phyloP scores from a whole-genome alignment of 2,888 invertebrate species.

The Drosophila multiciliata region DNA sequence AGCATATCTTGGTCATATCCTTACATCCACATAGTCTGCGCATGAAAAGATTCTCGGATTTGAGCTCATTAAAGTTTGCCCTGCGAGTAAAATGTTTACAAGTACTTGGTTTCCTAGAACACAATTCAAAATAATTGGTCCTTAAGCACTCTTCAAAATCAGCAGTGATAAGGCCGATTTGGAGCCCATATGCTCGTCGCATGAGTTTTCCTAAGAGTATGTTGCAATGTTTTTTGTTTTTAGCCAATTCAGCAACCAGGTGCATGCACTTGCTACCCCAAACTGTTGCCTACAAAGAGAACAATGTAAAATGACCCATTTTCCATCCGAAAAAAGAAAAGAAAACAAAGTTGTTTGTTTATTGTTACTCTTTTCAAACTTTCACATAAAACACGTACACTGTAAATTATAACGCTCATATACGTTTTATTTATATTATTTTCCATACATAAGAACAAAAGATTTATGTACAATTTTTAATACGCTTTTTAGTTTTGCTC shows the following conservation, averaged over 20 bases:
- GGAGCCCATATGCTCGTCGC: neutral
- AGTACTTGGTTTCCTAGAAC: neutral
- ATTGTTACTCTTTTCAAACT: slow-evolving; percentile 3
- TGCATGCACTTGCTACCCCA: neutral
- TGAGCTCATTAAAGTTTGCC: neutral
- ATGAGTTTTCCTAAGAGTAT: neutral
- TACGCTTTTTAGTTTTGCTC: slow-evolving; percentile 29
- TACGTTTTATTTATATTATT: slow-evolving; percentile 73
- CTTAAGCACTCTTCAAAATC: neutral
- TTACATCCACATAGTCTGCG: neutral
- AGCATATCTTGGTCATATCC: neutral
- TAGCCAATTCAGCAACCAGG: slow-evolving; percentile 1
- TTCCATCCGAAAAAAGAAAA: neutral
- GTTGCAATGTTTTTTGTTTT: neutral
- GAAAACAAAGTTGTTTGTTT: neutral
- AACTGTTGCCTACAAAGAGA: neutral
- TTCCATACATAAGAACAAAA: slow-evolving; percentile 76
- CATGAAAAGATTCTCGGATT: neutral
- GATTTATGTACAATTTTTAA: slow-evolving; percentile 62
- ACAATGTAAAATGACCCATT: neutral
- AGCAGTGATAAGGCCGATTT: no score
- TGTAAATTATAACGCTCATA: slow-evolving; percentile 57
- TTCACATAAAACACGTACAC: slow-evolving; percentile 22
- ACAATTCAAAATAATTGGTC: neutral
- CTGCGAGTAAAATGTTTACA: neutral